Percentiles rank a stretch among this genome's conserved stretches.
Conservation (phyloP, 2,797 vertebrate genomes). For the Pipistrellus pygmaeus region DNA sequence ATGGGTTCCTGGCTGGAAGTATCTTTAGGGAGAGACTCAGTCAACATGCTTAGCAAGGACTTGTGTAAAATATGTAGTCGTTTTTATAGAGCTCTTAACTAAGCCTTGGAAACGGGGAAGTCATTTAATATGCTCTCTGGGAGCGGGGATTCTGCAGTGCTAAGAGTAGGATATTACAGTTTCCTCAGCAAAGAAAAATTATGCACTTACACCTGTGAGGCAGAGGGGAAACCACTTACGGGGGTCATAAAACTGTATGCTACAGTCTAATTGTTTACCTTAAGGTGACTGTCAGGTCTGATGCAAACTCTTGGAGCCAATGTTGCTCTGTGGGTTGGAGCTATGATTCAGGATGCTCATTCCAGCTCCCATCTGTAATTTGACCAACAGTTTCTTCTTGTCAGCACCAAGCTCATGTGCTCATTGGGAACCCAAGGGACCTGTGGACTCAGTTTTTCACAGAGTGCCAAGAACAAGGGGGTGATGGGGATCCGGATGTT, state of each 20-base stretch:
- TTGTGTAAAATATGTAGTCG: conserved; percentile 44
- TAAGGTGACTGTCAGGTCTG: fast-evolving
- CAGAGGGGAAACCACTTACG: conserved; percentile 51
- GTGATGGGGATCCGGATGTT: background rate
- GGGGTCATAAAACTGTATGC: background rate
- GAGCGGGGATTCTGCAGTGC: conserved; percentile 26
- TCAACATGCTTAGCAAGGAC: conserved; percentile 47
- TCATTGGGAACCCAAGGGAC: conserved; percentile 43
- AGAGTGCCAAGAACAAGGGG: background rate
- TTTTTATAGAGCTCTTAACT: conserved; percentile 70
- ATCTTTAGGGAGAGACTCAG: background rate
- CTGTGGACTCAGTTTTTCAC: conserved; percentile 22
- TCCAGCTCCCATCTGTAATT: background rate
- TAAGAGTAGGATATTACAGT: conserved; percentile 46
- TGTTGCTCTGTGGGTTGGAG: background rate
- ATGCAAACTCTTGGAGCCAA: background rate
- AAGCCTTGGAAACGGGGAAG: conserved; percentile 54
- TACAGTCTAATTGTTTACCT: conserved; percentile 1
- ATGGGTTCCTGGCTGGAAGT: background rate
- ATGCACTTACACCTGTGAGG: conserved; percentile 61
- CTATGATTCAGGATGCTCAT: conserved; percentile 12
- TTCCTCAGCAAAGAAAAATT: background rate
- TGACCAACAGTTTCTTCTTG: conserved; percentile 42
- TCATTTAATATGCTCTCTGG: conserved; percentile 60
- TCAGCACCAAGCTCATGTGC: background rate